Base-by-base conservation (phyloP, 30 jellyfish, hydroid and myxozoan species). In the Haliclystus octoradiatus region DNA sequence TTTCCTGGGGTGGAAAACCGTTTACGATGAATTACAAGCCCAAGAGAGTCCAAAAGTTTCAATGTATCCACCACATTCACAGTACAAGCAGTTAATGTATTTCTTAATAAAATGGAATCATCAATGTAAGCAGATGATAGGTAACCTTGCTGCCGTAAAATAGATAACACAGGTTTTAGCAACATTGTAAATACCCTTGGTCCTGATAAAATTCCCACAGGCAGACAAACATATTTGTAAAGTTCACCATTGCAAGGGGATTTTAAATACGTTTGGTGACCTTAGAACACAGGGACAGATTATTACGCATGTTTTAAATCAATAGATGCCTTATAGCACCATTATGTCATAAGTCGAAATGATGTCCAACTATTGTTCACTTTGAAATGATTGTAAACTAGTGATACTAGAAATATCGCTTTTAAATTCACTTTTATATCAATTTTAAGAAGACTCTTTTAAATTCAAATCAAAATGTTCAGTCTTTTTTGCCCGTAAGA, bases 151-250 rank as follows among this genome's bases (percentile, higher is more conserved):
- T 5, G 40, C 24, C 66, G 75, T 34, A 62, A 46, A 2, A 33
- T 52, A 2, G 84, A 63, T 12, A 73, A 70, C 15, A 70, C 72
- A 27, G 84, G 68, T 60, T 73, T 73, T 25, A 73, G 67, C 50
- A 73, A 4, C 47, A 57, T 73, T 57, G 84, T 73, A 51, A 64
- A 64, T 75, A 63, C 65, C 65, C 87, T 64, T 24, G 87, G 87
- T 24, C 87, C 79, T 2, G 46, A 61, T 27, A 72, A 31, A 52
- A 51, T 66, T 27, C 80, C 84, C 62, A 61, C 34, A 2, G 80
- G 84, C 50, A 74, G 34, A 27, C 76, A 26, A 62, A 15, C 22
- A 61, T 46, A 61, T 30, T 74, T 22, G 52, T 61, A 61, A 14
- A 50, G 75, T 47, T 68, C n/a, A 3, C 71, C 71, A 5, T 68